Conservation (phyloP, 2,113 vertebrate genomes). For the Phodopus roborovskii region DNA sequence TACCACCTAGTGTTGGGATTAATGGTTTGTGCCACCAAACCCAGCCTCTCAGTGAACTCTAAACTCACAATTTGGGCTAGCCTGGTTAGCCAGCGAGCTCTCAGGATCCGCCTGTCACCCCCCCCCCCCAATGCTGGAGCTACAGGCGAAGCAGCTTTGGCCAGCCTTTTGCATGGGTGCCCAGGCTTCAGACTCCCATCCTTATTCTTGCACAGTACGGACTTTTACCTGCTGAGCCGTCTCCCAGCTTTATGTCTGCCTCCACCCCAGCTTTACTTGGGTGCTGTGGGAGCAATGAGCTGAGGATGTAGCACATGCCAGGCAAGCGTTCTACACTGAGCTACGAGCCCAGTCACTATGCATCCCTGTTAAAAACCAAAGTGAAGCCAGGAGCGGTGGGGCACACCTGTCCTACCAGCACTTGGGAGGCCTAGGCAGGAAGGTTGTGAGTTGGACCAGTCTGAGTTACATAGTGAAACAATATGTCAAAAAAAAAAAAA, state of each 20-base stretch:
- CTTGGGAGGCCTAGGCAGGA: not conserved
- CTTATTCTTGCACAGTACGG: rapidly evolving
- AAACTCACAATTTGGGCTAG: not conserved
- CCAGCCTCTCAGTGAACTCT: not conserved
- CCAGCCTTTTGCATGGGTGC: not conserved
- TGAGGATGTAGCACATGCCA: not conserved
- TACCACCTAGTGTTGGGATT: not conserved
- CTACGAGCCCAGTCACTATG: not conserved
- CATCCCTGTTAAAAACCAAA: not conserved
- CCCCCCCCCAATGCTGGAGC: not conserved
- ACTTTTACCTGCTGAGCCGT: not conserved
- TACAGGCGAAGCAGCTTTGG: not conserved
- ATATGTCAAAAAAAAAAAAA: too few species aligned
- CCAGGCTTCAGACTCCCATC: not conserved
- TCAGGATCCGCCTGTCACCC: not conserved
- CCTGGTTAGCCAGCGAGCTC: not conserved
- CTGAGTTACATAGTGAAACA: not conserved
- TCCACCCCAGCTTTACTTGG: not conserved
- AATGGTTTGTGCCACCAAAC: not conserved
- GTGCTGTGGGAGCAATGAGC: not conserved
- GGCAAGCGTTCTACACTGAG: not conserved
- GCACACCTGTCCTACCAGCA: not conserved
- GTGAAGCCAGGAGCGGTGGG: not conserved
- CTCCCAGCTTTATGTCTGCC: too few species aligned
- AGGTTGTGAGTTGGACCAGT: not conserved